These are phyloP conservation scores for Andricus grossulariae DNA, from an alignment of 1,140 invertebrate species.

Conservation along the genomic window DNA sequence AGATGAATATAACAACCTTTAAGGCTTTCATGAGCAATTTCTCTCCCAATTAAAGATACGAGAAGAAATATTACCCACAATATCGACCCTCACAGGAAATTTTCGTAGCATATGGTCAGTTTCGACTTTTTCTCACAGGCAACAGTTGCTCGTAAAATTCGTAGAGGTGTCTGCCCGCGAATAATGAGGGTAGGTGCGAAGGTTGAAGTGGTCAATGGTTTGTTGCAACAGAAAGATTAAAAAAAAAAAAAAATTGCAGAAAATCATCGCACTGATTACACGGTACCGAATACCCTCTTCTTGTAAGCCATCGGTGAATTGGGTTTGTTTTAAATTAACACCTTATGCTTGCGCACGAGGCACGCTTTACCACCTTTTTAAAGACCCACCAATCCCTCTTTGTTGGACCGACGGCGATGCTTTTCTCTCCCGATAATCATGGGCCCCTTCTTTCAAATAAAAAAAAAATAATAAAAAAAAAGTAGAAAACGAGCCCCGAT, in stretches of 20 bases:
- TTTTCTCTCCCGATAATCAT: neutral
- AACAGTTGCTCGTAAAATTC: neutral
- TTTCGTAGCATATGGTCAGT: neutral
- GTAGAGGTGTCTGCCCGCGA: neutral
- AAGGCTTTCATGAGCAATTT: too few species aligned
- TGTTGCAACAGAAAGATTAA: neutral
- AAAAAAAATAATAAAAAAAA: neutral
- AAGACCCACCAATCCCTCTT: slow-evolving; percentile 46
- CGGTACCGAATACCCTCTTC: slow-evolving; percentile 41
- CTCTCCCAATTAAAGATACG: too few species aligned
- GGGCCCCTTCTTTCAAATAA: neutral
- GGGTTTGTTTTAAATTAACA: slow-evolving; percentile 71
- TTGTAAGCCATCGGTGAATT: slow-evolving; percentile 43
- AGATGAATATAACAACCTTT: too few species aligned
- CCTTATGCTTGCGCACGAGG: slow-evolving; percentile 59
- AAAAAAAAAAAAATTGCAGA: slow-evolving; percentile 24
- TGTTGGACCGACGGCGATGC: slow-evolving; percentile 36
- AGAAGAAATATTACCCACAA: too few species aligned
- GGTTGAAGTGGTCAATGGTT: neutral
- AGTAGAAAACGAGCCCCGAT: neutral
- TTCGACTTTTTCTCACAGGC: neutral
- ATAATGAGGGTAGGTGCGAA: slow-evolving; percentile 9
- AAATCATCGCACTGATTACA: slow-evolving; percentile 65
- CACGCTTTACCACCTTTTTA: slow-evolving; percentile 71
- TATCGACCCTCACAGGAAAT: neutral